Conservation (phyloP, 2,113 vertebrate genomes). For the Ciconia boyciana region DNA sequence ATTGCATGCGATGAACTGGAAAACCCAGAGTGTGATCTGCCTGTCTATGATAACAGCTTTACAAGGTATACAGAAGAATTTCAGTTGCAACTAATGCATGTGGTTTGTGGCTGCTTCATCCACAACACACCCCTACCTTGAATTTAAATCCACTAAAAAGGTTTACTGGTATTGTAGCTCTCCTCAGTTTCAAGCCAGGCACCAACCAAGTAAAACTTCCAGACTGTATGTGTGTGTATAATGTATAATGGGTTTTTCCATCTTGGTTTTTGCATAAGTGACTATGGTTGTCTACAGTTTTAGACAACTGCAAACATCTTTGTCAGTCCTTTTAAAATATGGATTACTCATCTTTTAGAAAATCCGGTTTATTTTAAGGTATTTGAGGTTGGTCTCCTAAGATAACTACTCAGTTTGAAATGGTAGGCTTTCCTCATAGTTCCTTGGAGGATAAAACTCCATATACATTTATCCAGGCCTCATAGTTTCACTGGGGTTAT, state of each 20-base stretch:
- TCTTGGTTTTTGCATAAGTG: neutral
- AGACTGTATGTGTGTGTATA: neutral
- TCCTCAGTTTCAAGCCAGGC: neutral
- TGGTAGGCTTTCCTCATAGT: neutral
- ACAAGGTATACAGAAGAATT: constrained; percentile 74
- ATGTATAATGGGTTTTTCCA: rapidly evolving
- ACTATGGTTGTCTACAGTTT: neutral
- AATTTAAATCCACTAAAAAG: neutral
- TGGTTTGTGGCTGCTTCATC: neutral
- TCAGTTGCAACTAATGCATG: neutral
- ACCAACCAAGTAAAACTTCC: neutral
- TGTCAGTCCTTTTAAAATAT: neutral
- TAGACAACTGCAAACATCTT: neutral
- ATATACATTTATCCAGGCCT: neutral
- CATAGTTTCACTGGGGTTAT: neutral
- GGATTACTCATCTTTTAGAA: neutral
- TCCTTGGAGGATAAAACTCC: neutral
- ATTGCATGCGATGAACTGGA: constrained; percentile 82
- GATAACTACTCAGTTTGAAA: neutral
- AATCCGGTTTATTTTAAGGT: neutral
- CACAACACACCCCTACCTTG: neutral
- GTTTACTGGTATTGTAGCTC: neutral
- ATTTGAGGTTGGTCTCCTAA: neutral
- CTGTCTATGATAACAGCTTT: constrained; percentile 77
- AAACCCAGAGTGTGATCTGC: constrained; percentile 74